Base-by-base conservation (phyloP, 2,113 vertebrate species). In the Pyrgilauda ruficollis region DNA sequence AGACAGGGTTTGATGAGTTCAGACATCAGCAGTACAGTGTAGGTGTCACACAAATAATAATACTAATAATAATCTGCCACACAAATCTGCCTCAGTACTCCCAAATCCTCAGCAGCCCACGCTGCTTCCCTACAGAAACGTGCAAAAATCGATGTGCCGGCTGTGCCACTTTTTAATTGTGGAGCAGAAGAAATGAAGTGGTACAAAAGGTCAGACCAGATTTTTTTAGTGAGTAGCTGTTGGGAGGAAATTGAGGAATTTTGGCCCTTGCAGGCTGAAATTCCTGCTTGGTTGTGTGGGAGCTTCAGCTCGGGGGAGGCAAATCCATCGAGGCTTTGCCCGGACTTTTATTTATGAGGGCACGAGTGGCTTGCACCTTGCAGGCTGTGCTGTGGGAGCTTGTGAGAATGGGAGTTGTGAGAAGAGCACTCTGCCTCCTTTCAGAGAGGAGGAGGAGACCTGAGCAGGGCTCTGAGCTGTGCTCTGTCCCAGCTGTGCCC, bases 201-300 rank as follows among this genome's bases (percentile, higher is more conserved):
- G 49, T 47, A 52, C 15, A 22, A 92, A 74, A 95, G 88, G 92
- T 84, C 91, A 96, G 80, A 56, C 14, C 58, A 61, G 73, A 79
- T 59, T 88, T 78, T 78, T 87, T 89, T 56, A 91, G 55, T 10
- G 4, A 88, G 82, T 50, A 70, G 87, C 85, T 73, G 50, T 90
- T 94, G n/a, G 90, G 79, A 96, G 84, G 94, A 96, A 97, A 89
- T 91, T 33, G 79, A 87, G 86, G 95, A 96, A 93, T 96, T 96
- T 97, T 96, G 95, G 94, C 92, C 79, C 39, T 18, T 3, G 15
- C 46, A 23, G 0, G 39, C 82, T 87, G 88, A 92, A 91, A 97
- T 97, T 96, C 95, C 84, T 93, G n/a, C 78, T 52, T 27, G 79
- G 68, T 35, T 88, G 90, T 94, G 94, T 96, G 95, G 97, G 96